These are phyloP conservation scores for Dendrolimus pini DNA, from an alignment of 2,888 invertebrate species.

Conservation along the genomic window DNA sequence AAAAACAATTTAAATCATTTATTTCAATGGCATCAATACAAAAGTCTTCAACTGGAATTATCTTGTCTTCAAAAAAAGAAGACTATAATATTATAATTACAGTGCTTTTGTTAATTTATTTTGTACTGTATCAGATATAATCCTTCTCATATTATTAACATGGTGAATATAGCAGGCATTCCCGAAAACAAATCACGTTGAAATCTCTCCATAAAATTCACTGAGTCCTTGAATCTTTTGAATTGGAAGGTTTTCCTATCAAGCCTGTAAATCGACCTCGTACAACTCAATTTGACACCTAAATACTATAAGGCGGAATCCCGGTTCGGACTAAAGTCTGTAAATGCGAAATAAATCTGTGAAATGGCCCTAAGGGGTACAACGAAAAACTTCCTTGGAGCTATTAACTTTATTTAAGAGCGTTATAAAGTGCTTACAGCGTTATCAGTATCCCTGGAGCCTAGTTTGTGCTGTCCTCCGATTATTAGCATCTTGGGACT, in stretches of 20 bases:
- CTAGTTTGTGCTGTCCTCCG: slow-evolving; percentile 49
- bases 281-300: slow-evolving; percentile 58
- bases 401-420: slow-evolving; percentile 74
- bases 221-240: slow-evolving; percentile 22
- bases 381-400: slow-evolving; percentile 65
- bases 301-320: slow-evolving; percentile 51
- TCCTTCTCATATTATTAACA: no score
- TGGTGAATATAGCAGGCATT: background rate
- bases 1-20: no score
- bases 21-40: no score
- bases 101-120: no score
- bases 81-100: no score
- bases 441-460: slow-evolving; percentile 62
- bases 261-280: slow-evolving; percentile 48
- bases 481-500: slow-evolving; percentile 43
- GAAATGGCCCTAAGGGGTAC: slow-evolving; percentile 67
- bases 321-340: slow-evolving; percentile 50
- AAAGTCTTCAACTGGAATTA: no score
- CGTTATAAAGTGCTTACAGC: slow-evolving; percentile 69
- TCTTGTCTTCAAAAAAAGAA: no score
- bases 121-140: no score
- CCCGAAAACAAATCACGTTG: background rate
- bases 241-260: slow-evolving; percentile 35
- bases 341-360: slow-evolving; percentile 67
- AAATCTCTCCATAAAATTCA: slow-evolving; percentile 26